Evolutionary conservation across 1,140 invertebrate species (phyloP), one percentile per base, ranked within the genome.

Genomic region (Papilio xuthus): DNA sequence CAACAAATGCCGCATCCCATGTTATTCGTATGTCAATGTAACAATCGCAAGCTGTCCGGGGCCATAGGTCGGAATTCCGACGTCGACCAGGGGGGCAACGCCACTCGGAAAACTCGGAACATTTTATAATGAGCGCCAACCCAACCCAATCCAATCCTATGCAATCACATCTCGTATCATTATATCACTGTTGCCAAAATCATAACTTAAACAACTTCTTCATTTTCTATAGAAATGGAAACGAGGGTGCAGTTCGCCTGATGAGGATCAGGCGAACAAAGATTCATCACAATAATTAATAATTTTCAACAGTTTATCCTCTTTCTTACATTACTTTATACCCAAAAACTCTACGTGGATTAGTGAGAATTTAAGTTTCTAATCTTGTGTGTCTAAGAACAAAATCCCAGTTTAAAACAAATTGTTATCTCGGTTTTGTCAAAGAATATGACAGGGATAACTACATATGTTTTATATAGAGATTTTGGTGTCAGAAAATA

Each of bases 1-100:
- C 8, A 44, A 72, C 37, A 72, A 71, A 42, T 71, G n/a, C 37
- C 71, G 7, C 42, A 47, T 77, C 53, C 53, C 1, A 63, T 12
- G 15, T 15, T 26, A 2, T 50, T 78, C 63, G 28, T 78, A 53
- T 10, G 13, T 75, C 56, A 63, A 81, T 70, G 71, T 53, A 41
- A 28, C 50, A 79, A 74, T 77, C 81, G 73, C 56, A 77, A 81
- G 81, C 80, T 75, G 60, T 81, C 77, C 78, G 81, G 70, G 83
- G 83, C 60, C 80, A 84, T 72, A 84, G 83, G 83, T 84, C 83
- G 82, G 77, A 79, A 83, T 81, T 80, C 80, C 78, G 53, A 72
- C 47, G 47, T 47, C 75, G 78, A 47, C 78, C 70, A 80, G 79
- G 79, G 80, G 80, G 82, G 82, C 78, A 76, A 80, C 80, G 78